These are phyloP conservation scores for Caenorhabditis latens DNA, from an alignment of 1,140 invertebrate genomes.

Conservation along the genomic window DNA sequence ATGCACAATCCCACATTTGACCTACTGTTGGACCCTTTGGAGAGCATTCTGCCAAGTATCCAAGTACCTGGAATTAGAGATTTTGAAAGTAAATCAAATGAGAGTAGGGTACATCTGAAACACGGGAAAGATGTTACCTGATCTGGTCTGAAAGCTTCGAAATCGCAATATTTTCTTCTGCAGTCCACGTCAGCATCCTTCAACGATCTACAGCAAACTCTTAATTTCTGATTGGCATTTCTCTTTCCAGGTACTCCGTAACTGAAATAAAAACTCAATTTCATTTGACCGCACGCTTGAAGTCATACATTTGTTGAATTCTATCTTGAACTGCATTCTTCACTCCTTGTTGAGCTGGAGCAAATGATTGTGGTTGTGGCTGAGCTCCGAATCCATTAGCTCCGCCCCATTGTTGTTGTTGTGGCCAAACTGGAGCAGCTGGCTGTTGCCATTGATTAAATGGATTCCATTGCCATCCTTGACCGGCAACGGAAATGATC, in stretches of 20 bases:
- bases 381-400: conserved; percentile 19
- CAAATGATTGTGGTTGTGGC: neutral
- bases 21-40: conserved; percentile 67
- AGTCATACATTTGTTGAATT: conserved; percentile 43
- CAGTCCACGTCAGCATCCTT: conserved; percentile 74
- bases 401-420: conserved; percentile 44
- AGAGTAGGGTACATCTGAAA: too few relatives aligned
- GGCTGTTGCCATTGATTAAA: conserved; percentile 51
- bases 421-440: conserved; percentile 26
- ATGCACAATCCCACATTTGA: conserved; percentile 69
- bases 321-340: conserved; percentile 20
- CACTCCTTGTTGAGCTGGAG: conserved; percentile 39
- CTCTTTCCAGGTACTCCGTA: conserved; percentile 62
- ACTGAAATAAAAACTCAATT: conserved; percentile 28
- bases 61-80: conserved; percentile 68
- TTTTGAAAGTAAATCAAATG: neutral
- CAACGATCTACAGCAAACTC: conserved; percentile 72
- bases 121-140: conserved; percentile 54
- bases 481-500: neutral
- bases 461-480: conserved; percentile 55
- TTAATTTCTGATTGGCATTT: conserved; percentile 73
- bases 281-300: neutral
- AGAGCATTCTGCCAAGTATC: conserved; percentile 68
- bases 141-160: conserved; percentile 72
- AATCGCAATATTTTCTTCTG: conserved; percentile 76